A percentile compares a stretch with the other conserved stretches of the same genome.
phyloP scores from a whole-genome alignment of 2,797 vertebrate genomes.

The Cossypha dichroa region DNA sequence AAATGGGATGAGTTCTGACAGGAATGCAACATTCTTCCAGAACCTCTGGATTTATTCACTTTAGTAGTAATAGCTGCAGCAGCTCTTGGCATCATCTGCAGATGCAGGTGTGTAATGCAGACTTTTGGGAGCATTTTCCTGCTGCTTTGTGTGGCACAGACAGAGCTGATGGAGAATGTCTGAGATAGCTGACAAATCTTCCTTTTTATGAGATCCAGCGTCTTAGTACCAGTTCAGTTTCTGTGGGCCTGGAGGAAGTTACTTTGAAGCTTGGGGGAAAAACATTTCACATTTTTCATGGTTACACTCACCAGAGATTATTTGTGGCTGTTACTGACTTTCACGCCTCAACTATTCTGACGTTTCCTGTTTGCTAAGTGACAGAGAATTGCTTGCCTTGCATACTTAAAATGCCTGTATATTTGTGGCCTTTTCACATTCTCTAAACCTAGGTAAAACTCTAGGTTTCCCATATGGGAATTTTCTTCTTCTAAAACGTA shows the following conservation, averaged over 20 bases:
- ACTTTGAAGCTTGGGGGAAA: not conserved
- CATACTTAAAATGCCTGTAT: not conserved
- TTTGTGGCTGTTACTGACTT: constrained; percentile 13
- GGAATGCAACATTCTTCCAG: not conserved
- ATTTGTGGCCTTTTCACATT: not conserved
- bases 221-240: not conserved
- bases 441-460: not conserved
- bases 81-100: not conserved
- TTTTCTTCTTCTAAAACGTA: not conserved
- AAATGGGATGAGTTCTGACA: not conserved
- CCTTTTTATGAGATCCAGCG: not conserved
- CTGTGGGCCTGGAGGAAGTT: not conserved
- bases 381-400: not conserved
- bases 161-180: not conserved
- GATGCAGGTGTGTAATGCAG: not conserved
- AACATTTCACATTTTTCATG: not conserved
- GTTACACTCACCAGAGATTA: not conserved
- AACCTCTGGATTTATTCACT: not conserved
- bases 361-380: constrained; percentile 19
- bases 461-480: not conserved
- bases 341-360: constrained; percentile 33
- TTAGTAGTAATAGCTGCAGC: not conserved
- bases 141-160: not conserved
- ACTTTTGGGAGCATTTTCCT: not conserved
- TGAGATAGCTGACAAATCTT: not conserved